These are phyloP conservation scores for Cremastinae sp. DNA, from an alignment of 2,888 invertebrate species.

Conservation along the genomic window DNA sequence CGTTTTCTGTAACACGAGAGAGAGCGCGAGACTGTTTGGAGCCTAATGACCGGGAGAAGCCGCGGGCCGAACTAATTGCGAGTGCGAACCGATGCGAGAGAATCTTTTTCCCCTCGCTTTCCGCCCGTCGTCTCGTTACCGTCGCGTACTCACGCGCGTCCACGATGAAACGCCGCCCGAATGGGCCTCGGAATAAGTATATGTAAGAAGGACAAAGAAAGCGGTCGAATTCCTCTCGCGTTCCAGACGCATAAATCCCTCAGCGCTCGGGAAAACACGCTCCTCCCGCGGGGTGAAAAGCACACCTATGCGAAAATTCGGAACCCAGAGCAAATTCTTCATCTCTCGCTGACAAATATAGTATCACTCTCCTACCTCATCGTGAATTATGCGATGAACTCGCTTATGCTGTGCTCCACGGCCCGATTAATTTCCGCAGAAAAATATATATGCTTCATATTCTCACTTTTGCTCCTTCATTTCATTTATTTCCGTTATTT, in stretches of 20 bases:
- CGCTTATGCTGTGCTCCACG: not conserved
- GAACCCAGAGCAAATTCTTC: constrained; percentile 43
- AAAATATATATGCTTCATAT: too few relatives aligned
- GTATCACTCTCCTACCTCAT: constrained; percentile 25
- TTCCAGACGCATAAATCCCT: constrained; percentile 77
- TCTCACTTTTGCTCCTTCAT: too few relatives aligned
- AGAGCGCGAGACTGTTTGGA: constrained; percentile 47
- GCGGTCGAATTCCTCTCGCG: constrained; percentile 67
- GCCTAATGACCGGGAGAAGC: constrained; percentile 58
- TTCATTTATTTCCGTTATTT: too few relatives aligned
- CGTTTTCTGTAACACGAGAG: constrained; percentile 18
- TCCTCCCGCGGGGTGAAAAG: constrained; percentile 59
- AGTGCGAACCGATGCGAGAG: constrained; percentile 55
- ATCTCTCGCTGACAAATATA: constrained; percentile 53
- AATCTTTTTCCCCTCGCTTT: constrained; percentile 6
- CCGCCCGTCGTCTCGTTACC: not conserved
- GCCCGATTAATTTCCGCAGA: too few relatives aligned
- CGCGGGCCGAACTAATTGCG: constrained; percentile 52
- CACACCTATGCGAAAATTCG: constrained; percentile 58
- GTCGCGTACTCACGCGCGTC: constrained; percentile 1
- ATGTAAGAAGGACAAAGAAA: constrained; percentile 67
- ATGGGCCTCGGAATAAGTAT: constrained; percentile 23
- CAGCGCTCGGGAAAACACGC: constrained; percentile 61
- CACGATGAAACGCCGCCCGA: constrained; percentile 35
- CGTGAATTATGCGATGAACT: constrained; percentile 24